Evolutionary conservation across 2,113 vertebrate species (phyloP).

Genomic region (Pelusios castaneus): DNA sequence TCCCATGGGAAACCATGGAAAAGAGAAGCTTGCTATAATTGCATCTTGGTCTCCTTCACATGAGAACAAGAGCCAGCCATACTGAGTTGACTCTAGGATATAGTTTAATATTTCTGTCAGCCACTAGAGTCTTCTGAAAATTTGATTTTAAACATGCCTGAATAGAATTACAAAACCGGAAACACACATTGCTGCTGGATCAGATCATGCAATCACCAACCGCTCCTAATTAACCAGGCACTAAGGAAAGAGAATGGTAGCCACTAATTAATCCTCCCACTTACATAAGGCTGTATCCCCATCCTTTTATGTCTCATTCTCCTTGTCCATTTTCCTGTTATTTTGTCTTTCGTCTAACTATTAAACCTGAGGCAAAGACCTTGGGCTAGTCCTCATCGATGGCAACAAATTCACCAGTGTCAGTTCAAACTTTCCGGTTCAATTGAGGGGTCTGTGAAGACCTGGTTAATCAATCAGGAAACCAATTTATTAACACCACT

Average conservation of each 20-base stretch:
- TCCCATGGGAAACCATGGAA: neutral
- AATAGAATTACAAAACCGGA: neutral
- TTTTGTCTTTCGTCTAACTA: neutral
- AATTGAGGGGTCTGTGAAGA: no score
- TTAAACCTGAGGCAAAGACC: neutral
- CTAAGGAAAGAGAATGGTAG: neutral
- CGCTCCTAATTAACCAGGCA: neutral
- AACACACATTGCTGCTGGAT: neutral
- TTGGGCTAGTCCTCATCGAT: neutral
- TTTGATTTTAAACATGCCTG: neutral
- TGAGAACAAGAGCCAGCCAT: no score
- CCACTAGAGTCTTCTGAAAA: neutral
- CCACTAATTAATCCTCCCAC: neutral
- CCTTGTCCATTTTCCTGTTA: neutral
- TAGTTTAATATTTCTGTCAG: neutral
- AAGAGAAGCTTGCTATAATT: neutral
- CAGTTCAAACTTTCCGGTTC: no score
- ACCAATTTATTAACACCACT: no score
- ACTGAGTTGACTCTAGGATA: neutral
- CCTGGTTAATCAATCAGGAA: no score
- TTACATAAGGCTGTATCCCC: neutral
- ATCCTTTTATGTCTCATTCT: neutral
- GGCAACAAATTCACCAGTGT: no score
- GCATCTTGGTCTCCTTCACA: neutral
- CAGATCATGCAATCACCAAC: neutral